Base-by-base conservation (phyloP, 1,140 invertebrate species). In the Drosophila subpulchrella region DNA sequence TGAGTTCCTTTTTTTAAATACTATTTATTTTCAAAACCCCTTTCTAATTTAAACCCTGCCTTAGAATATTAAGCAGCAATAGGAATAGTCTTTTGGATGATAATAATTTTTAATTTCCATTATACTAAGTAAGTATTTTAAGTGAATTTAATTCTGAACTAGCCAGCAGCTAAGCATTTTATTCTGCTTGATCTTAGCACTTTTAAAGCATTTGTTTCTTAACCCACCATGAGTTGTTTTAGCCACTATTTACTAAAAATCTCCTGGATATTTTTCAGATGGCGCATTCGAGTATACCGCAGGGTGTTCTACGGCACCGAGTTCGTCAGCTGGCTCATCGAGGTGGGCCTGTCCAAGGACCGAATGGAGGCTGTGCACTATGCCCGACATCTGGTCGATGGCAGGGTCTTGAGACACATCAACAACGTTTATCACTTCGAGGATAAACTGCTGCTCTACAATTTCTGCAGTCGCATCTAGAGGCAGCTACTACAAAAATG, bases 301-400 rank as follows among this genome's bases (percentile, higher is more conserved):
- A 94, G 94, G 72, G 97, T 96, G 11, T 99, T 99, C 91, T 95
- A 95, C 78, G 98, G 97, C 17, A 94, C 94, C 62, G 95, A 96
- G 75, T 94, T 99, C 27, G 96, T 97, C 15, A 95, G 97, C 85
- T 99, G 98, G 98, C 93, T 98, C 7, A 92, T 97, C 8, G 94
- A 95, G 74, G 95, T 96, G 50, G 97, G 97, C 1, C 90, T 99
- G 12, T 96, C 95, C 0, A 93, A 94, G 48, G 96, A 96, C 92
- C 93, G 96, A 17, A 93, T 94, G 30, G 96, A 98, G 82, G 98
- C 97, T 15, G 94, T 96, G 1, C 94, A 94, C 36, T 98, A 98
- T 93, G 97, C 96, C n/a, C 94, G 95, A 24, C 95, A 96, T 88
- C 93, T 99, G 6, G 92, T 98, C 2, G 95, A 96, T 86, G 97